Conservation (phyloP, 2,113 vertebrate genomes). For the Malurus cyaneus region DNA sequence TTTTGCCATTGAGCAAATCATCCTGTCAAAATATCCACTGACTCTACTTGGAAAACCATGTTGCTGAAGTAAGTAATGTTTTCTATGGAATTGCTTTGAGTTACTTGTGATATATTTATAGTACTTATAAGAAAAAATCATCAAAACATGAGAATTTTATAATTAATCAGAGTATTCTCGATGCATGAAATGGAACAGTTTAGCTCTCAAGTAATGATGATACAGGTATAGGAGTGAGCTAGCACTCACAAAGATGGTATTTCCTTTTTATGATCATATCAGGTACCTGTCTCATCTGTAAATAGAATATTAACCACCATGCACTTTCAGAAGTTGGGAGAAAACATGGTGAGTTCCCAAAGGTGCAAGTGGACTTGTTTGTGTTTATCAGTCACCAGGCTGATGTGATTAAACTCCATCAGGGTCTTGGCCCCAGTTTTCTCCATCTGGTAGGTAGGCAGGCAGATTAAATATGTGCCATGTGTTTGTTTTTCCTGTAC, state of each 20-base stretch:
- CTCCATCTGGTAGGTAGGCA: conserved; percentile 37
- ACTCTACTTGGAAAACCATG: background rate
- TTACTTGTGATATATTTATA: background rate
- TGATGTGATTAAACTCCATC: conserved; percentile 37
- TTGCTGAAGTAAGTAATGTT: background rate
- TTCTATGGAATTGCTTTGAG: background rate
- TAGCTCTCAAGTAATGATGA: background rate
- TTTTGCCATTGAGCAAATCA: background rate
- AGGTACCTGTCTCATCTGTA: background rate
- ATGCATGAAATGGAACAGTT: background rate
- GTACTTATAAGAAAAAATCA: background rate
- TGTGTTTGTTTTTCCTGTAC: conserved; percentile 27
- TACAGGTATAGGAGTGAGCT: background rate
- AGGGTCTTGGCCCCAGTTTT: conserved; percentile 16
- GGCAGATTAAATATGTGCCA: conserved; percentile 13
- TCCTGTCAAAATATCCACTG: background rate
- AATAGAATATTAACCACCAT: background rate
- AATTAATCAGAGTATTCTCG: background rate
- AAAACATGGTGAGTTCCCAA: background rate
- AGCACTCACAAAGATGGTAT: background rate
- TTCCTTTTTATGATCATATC: background rate
- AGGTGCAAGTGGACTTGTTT: background rate
- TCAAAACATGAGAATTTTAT: background rate
- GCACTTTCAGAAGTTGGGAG: background rate
- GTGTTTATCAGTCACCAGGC: background rate